Base-by-base conservation (phyloP, 2,888 invertebrate genomes). In the Tipula vernalis region DNA sequence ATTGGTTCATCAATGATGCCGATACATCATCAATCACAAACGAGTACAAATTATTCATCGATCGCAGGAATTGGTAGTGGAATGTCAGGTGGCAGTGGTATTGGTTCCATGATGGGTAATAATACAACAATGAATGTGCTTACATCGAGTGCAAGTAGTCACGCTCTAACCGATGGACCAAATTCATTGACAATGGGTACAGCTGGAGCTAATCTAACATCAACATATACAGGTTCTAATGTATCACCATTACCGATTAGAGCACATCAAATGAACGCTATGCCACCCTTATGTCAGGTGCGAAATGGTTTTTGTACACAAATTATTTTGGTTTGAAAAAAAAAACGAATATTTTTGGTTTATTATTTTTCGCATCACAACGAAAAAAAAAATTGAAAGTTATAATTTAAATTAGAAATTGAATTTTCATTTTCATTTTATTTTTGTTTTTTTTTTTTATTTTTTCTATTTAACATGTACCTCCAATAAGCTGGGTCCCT, bases 91-190 rank as follows among this genome's bases (percentile, higher is more conserved):
- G 57, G 85, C 36, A 85, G 86, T 44, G 86, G 87, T 51, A 85
- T 84, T 39, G 39, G 12, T 18, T 51, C 6, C 15, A 87, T 87
- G 83, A 87, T 44, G 86, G 57, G 90, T 85, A 88, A 91, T 91
- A 93, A 93, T 89, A 15, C 85, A 86, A 42, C 85, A 42, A 85
- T 85, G 85, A 39, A 41, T 85, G 41, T 85, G 13, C 93, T 95
- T 90, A 94, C 95, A 89, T 93, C 94, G 88, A 95, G 95, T 90
- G 94, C 95, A 88, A 95, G 95, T 89, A 95, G 94, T 89, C 95
- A 95, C 92, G 95, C 94, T 87, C 91, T 95, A 88, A 91, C 92
- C 90, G 91, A 91, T 88, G 91, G 92, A 91, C 90, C 92, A 90
- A 88, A 92, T 90, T 90, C 92, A 91, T 90, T 92, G 91, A 89